These are phyloP conservation scores for Xylocampa areola DNA, from an alignment of 2,888 invertebrate species.

Conservation along the genomic window DNA sequence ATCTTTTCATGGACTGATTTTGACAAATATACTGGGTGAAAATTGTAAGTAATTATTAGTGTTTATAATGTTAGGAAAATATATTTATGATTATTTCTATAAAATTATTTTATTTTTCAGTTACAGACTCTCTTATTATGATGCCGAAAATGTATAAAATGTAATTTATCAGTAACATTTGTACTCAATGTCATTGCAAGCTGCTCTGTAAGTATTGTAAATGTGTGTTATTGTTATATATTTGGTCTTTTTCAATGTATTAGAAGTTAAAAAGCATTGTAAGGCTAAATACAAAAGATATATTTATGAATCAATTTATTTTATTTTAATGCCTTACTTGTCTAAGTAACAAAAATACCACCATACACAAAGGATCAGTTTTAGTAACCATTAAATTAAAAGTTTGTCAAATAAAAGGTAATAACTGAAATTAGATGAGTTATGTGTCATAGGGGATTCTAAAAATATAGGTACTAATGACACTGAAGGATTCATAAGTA, in stretches of 20 bases:
- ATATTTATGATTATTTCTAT: background rate
- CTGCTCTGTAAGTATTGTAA: constrained; percentile 46
- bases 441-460: constrained; percentile 27
- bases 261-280: constrained; percentile 29
- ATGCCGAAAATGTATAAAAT: constrained; percentile 86
- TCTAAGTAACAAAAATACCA: constrained; percentile 58
- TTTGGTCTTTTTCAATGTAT: constrained; percentile 38
- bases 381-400: constrained; percentile 45
- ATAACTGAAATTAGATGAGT: constrained; percentile 32
- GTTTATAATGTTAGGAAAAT: background rate
- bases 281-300: constrained; percentile 50
- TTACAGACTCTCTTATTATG: constrained; percentile 89
- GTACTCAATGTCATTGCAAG: constrained; percentile 18
- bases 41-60: constrained; percentile 78
- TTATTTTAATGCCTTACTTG: constrained; percentile 53
- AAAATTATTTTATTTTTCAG: constrained; percentile 75
- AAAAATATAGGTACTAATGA: constrained; percentile 18
- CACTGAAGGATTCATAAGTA: constrained; percentile 37
- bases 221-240: constrained; percentile 33
- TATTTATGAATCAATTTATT: constrained; percentile 55
- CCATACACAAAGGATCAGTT: constrained; percentile 33
- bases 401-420: constrained; percentile 40
- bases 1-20: constrained; percentile 84
- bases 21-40: constrained; percentile 84
- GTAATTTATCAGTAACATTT: constrained; percentile 58